Conservation (phyloP, 2,113 vertebrate genomes). For the Sceloporus undulatus region DNA sequence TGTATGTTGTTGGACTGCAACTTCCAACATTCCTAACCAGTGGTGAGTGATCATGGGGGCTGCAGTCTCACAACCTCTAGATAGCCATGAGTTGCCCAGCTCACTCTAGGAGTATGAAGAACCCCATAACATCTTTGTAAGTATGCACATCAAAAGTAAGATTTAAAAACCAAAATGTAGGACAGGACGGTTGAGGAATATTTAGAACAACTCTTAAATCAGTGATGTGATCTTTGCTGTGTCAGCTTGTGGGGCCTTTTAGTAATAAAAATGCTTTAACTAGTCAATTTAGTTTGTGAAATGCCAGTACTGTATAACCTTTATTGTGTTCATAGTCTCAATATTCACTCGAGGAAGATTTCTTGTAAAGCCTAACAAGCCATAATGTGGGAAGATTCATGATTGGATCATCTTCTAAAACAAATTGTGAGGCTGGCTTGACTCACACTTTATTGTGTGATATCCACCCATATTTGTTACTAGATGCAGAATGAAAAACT, state of each 20-base stretch:
- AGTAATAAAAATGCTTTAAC: not conserved
- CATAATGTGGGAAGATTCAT: not conserved
- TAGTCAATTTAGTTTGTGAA: not conserved
- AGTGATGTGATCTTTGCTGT: not conserved
- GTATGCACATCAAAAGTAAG: not conserved
- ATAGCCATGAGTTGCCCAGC: no score
- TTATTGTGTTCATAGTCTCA: not conserved
- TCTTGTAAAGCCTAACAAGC: not conserved
- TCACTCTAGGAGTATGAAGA: not conserved
- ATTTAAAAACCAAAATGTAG: not conserved
- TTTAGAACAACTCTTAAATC: not conserved
- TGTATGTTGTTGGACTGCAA: no score
- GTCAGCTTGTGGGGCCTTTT: not conserved
- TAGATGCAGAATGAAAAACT: not conserved
- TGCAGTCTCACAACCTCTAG: no score
- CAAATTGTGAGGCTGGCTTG: not conserved
- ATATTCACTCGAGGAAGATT: not conserved
- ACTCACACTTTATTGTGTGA: not conserved
- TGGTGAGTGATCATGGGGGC: no score
- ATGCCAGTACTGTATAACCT: not conserved
- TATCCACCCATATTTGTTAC: not conserved
- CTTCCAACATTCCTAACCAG: no score
- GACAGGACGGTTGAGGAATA: not conserved
- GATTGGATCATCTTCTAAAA: not conserved
- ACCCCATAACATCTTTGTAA: no score